phyloP scores from a whole-genome alignment of 2,797 vertebrate species.

The Trematocara caparti region DNA sequence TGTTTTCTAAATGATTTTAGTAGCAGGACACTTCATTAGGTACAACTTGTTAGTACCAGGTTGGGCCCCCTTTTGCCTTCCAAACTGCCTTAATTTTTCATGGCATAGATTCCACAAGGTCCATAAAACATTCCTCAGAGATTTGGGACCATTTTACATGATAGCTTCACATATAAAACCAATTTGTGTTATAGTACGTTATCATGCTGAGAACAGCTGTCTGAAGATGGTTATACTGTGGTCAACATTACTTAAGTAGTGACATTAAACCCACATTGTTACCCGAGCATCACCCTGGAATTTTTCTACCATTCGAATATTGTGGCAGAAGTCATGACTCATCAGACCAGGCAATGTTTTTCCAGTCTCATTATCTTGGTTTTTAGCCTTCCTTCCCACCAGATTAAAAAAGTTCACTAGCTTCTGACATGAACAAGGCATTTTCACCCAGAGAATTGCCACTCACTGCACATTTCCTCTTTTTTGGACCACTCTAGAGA shows the following conservation, averaged over 20 bases:
- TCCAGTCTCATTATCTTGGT: not conserved
- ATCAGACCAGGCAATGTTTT: not conserved
- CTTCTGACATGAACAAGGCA: not conserved
- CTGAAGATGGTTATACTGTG: not conserved
- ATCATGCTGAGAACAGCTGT: not conserved
- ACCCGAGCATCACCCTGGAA: not conserved
- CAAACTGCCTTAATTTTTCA: not conserved
- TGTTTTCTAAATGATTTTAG: not conserved
- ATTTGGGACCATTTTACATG: not conserved
- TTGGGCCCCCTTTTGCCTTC: not conserved
- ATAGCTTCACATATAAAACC: not conserved
- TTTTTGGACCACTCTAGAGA: not conserved
- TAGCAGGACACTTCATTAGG: not conserved
- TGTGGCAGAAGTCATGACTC: not conserved
- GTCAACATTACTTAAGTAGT: not conserved
- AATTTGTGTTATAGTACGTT: not conserved
- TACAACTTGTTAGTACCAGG: not conserved
- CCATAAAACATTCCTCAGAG: not conserved
- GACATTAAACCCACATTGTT: not conserved
- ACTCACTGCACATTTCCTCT: rapidly evolving
- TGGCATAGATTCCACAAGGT: not conserved
- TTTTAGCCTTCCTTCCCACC: not conserved
- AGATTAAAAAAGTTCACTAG: rapidly evolving
- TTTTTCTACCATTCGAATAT: not conserved
- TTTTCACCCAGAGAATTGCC: not conserved